These are phyloP conservation scores for Lacerta bilineata DNA, from an alignment of 2,797 vertebrate genomes.

Conservation along the genomic window DNA sequence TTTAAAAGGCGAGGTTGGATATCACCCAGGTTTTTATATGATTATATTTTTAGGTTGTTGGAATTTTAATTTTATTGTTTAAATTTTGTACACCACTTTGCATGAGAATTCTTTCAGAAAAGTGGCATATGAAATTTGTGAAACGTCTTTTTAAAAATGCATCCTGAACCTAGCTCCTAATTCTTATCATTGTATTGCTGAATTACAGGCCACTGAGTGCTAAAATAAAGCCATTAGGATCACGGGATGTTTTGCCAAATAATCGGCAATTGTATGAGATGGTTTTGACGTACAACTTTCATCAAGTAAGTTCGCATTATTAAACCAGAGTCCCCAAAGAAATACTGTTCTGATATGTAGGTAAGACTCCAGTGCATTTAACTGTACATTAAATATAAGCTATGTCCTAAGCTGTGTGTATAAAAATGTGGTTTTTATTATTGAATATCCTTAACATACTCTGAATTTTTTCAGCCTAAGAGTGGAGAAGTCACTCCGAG, in stretches of 20 bases:
- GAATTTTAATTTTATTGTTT: background rate
- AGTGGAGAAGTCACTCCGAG: constrained; percentile 97
- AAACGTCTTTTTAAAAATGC: background rate
- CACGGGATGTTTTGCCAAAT: constrained; percentile 93
- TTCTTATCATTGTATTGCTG: constrained; percentile 39
- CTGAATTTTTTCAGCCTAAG: constrained; percentile 87
- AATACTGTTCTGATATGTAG: background rate
- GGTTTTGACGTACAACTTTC: constrained; percentile 93
- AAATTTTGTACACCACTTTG: background rate
- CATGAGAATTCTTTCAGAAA: background rate
- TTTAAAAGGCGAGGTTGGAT: no score
- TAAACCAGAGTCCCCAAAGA: fast-evolving
- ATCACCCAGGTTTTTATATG: background rate
- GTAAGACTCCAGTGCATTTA: background rate
- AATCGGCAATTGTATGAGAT: constrained; percentile 97
- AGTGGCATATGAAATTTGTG: background rate
- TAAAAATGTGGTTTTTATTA: background rate
- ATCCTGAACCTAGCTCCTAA: constrained; percentile 26
- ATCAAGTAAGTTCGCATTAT: constrained; percentile 85
- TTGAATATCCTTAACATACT: constrained; percentile 6
- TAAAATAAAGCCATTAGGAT: constrained; percentile 94
- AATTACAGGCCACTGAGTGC: constrained; percentile 88
- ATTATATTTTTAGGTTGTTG: background rate
- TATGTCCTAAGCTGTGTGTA: background rate
- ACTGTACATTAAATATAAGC: background rate